Evolutionary conservation across 2,113 vertebrate species (phyloP).

Genomic region (Hydrochoerus hydrochaeris): DNA sequence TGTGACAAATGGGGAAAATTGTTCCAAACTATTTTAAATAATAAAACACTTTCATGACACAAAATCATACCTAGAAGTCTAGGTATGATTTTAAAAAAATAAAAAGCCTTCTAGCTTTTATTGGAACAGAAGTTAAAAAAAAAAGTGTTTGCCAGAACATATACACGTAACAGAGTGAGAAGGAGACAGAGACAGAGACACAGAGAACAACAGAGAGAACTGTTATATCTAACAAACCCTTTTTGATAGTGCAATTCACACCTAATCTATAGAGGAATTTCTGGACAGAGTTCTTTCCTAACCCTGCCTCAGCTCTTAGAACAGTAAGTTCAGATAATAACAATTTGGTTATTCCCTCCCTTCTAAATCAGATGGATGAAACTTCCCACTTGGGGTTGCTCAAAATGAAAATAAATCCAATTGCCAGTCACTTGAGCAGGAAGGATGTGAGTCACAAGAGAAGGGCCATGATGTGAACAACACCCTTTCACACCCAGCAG

Average conservation of each 20-base stretch:
- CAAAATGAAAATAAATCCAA: neutral
- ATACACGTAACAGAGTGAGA: accelerated
- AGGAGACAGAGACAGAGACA: neutral
- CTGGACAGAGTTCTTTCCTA: neutral
- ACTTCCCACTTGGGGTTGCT: neutral
- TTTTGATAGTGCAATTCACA: neutral
- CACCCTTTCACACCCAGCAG: neutral
- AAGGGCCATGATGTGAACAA: neutral
- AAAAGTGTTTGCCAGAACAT: neutral
- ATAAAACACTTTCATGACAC: slow-evolving; percentile 47
- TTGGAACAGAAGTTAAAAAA: neutral
- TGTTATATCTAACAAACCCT: neutral
- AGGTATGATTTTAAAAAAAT: neutral
- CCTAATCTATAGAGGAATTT: neutral
- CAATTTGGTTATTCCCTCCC: neutral
- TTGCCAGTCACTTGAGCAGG: neutral
- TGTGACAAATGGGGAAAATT: neutral
- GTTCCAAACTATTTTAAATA: neutral
- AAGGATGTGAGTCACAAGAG: neutral
- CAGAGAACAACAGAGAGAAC: neutral
- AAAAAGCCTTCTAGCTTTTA: neutral
- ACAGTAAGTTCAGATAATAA: neutral
- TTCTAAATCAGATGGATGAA: neutral
- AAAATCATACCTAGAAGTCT: slow-evolving; percentile 3
- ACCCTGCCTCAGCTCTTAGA: neutral